Evolutionary conservation across 2,113 vertebrate genomes (phyloP), one percentile per base, ranked within the genome.

Genomic region (Lepisosteus oculatus): DNA sequence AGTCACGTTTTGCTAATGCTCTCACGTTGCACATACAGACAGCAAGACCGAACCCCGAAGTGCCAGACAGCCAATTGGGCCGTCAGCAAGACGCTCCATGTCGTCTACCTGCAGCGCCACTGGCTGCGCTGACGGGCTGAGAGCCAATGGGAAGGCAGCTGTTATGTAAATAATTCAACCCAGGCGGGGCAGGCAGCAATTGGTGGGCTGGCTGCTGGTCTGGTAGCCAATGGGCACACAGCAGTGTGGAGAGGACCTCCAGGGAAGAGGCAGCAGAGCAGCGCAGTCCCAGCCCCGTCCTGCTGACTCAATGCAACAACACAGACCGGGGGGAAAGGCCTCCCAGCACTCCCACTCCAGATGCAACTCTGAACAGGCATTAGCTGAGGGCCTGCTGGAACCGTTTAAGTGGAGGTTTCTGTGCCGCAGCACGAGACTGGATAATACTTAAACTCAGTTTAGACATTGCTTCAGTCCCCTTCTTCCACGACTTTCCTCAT

Each of bases 141-240:
- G 65, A 42, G 78, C 77, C 72, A 43, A 76, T 43, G 71, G 79
- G 75, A 64, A 72, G 79, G 75, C 29, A 17, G 7, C 29, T 42
- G 73, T 88, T 86, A 87, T 79, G 76, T 87, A 90, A 90, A 88
- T 85, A 87, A 77, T 71, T 47, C 45, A 72, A 72, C 55, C 72
- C 65, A 74, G 8, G 17, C 62, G 41, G n/a, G 42, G n/a, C 17
- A 8, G 42, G 57, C 68, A 47, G 71, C 55, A 72, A 57, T 64
- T 77, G 72, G 66, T 68, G 43, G 66, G 45, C 67, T n/a, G 71
- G 70, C 44, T 61, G 47, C 61, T 43, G 61, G 43, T 29, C 4
- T 11, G 64, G 42, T 62, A 76, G 70, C 80, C 78, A 83, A 82
- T 82, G 72, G 62, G 65, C 61, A 41, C 13, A 55, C 43, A 12